Evolutionary conservation across 2,888 invertebrate species (phyloP).

Genomic region (Aporophyla lueneburgensis): DNA sequence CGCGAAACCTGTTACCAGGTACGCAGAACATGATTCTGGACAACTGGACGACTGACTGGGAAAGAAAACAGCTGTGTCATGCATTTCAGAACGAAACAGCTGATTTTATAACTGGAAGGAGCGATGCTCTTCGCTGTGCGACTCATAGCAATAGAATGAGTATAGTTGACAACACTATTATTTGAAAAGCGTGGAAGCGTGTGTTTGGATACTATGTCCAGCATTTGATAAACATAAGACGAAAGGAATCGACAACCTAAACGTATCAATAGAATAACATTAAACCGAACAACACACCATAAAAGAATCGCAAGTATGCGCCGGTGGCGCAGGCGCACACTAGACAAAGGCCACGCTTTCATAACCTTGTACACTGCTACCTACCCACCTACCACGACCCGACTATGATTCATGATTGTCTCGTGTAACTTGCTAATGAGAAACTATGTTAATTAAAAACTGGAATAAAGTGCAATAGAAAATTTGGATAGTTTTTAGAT

Average conservation of each 20-base stretch:
- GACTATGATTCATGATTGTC: constrained; percentile 72
- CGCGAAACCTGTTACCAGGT: too few relatives aligned
- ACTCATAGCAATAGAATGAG: background rate
- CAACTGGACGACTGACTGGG: too few relatives aligned
- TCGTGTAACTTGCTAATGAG: constrained; percentile 48
- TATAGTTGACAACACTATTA: background rate
- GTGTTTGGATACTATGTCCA: background rate
- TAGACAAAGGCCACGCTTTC: constrained; percentile 81
- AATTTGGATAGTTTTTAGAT: background rate
- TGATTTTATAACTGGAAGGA: background rate
- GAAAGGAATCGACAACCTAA: background rate
- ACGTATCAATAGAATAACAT: constrained; percentile 11
- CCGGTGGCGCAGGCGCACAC: constrained; percentile 67
- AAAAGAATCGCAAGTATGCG: constrained; percentile 69
- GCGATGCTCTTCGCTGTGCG: background rate
- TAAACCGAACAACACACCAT: constrained; percentile 41
- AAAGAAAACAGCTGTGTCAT: too few relatives aligned
- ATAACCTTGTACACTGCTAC: constrained; percentile 75
- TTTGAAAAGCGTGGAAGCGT: background rate
- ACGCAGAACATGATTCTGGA: too few relatives aligned
- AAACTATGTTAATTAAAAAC: constrained; percentile 29
- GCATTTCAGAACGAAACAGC: too few relatives aligned
- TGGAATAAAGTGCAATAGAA: constrained; percentile 8
- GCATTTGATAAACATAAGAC: background rate
- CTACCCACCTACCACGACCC: constrained; percentile 70